Conservation (phyloP, 2,113 vertebrate species). For the Tychaedon coryphoeus region DNA sequence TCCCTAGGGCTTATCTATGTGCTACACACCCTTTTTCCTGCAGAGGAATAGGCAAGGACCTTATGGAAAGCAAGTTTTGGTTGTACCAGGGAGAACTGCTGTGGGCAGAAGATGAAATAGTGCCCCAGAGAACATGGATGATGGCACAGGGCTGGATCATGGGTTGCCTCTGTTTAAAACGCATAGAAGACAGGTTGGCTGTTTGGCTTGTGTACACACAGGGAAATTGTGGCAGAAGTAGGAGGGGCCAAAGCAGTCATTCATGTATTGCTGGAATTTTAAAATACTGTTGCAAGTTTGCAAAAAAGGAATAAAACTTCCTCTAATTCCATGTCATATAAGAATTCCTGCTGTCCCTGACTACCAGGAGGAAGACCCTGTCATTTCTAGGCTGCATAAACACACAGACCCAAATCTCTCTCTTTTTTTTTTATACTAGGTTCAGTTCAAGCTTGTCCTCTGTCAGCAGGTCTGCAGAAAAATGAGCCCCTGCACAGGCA, state of each 20-base stretch:
- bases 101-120: fast-evolving
- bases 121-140: background rate
- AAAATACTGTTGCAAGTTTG: background rate
- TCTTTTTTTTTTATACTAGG: background rate
- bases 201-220: background rate
- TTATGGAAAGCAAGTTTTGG: background rate
- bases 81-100: background rate
- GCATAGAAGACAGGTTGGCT: background rate
- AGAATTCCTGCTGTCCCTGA: background rate
- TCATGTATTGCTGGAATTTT: background rate
- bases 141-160: fast-evolving
- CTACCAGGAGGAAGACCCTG: background rate
- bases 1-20: background rate
- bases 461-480: background rate
- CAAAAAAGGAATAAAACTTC: background rate
- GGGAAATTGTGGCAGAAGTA: background rate
- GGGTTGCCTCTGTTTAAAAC: background rate
- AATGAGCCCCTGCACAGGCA: background rate
- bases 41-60: background rate
- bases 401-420: background rate
- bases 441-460: background rate
- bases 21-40: background rate
- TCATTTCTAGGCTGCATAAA: background rate
- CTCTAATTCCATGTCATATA: background rate
- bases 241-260: background rate